These are phyloP conservation scores for Ichneumoninae sp. DNA, from an alignment of 2,888 invertebrate species.

Conservation along the genomic window DNA sequence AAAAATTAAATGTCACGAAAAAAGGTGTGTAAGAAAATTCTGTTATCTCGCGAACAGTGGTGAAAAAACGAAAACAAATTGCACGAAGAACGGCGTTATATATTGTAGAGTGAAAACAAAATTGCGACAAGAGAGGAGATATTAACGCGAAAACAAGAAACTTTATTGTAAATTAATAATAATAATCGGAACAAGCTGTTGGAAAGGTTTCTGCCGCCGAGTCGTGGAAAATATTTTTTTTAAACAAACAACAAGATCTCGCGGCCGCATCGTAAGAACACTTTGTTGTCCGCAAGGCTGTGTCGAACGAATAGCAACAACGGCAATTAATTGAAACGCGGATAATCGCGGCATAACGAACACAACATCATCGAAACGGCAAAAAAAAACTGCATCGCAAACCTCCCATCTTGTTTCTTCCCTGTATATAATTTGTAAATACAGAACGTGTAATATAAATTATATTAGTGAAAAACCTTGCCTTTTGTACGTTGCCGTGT, in stretches of 20 bases:
- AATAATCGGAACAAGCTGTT: slow-evolving; percentile 26
- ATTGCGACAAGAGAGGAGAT: neutral
- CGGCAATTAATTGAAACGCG: neutral
- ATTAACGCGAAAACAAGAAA: slow-evolving; percentile 24
- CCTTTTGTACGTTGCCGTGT: slow-evolving; percentile 59
- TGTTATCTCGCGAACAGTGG: slow-evolving; percentile 56
- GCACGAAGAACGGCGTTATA: slow-evolving; percentile 40
- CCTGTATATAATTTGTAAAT: slow-evolving; percentile 80
- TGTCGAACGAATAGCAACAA: neutral
- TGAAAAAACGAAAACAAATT: slow-evolving; percentile 32
- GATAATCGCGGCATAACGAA: slow-evolving; percentile 6
- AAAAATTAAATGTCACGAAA: slow-evolving; percentile 48
- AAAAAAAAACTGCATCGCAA: slow-evolving; percentile 55
- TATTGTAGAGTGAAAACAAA: slow-evolving; percentile 35
- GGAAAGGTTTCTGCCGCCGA: slow-evolving; percentile 27
- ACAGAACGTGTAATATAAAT: slow-evolving; percentile 74
- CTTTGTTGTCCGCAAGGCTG: neutral
- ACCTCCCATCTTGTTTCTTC: slow-evolving; percentile 70
- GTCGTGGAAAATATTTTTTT: slow-evolving; percentile 3
- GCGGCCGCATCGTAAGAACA: neutral
- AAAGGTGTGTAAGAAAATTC: slow-evolving; percentile 51
- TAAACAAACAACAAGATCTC: slow-evolving; percentile 7
- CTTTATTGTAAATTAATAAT: slow-evolving; percentile 51
- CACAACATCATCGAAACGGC: slow-evolving; percentile 5
- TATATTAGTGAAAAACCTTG: slow-evolving; percentile 64